Conservation (phyloP, 2,797 vertebrate species). For the Hyperoplus immaculatus region DNA sequence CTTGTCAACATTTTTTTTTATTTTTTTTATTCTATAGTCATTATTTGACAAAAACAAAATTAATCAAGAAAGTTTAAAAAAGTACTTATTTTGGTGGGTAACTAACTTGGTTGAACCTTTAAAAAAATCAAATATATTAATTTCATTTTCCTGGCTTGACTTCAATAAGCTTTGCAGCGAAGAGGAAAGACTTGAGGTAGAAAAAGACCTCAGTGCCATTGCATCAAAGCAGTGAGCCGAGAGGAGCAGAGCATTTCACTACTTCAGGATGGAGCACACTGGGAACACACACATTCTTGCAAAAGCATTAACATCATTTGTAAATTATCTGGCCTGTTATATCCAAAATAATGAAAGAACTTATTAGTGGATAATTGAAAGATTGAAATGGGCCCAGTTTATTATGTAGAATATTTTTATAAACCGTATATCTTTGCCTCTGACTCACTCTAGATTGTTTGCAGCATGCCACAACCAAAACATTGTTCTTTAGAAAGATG, state of each 20-base stretch:
- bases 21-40: no score
- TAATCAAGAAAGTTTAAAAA: not conserved
- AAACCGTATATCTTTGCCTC: not conserved
- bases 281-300: conserved; percentile 8
- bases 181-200: conserved; percentile 4
- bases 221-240: conserved; percentile 23
- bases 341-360: conserved; percentile 1
- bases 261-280: not conserved
- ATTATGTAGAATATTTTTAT: not conserved
- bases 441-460: conserved; percentile 6
- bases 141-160: not conserved
- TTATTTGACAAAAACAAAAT: not conserved
- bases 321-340: not conserved
- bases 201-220: not conserved
- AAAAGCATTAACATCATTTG: not conserved
- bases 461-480: not conserved
- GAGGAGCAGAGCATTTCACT: conserved; percentile 3
- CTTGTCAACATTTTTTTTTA: not conserved
- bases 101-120: not conserved
- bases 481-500: conserved; percentile 1
- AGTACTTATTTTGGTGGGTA: not conserved
- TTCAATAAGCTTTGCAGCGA: conserved; percentile 1
- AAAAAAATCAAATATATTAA: not conserved
- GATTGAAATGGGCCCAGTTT: not conserved
- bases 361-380: not conserved